Evolutionary conservation across 2,797 vertebrate species (phyloP), one percentile per base, ranked within the genome.

Genomic region (Siniperca scherzeri): DNA sequence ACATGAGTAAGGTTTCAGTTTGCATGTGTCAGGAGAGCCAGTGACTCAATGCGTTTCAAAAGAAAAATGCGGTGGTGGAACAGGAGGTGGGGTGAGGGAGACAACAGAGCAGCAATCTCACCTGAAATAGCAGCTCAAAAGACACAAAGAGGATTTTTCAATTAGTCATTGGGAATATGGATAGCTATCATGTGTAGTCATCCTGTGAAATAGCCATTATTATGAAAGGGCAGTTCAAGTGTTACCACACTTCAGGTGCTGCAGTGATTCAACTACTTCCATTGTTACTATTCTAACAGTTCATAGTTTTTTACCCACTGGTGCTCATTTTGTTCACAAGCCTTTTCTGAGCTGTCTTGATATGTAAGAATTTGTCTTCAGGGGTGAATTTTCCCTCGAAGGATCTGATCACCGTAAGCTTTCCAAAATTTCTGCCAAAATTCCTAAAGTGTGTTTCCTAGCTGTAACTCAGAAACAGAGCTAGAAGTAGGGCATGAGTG

Each of bases 401-500:
- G 76, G 71, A 84, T 86, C 75, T 55, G 81, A 87, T 86, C 61
- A 38, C 74, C 9, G 53, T 78, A 53, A 84, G 80, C 86, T 79
- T 88, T 92, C 85, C 92, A 91, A 90, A 82, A 83, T 25, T 48
- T 70, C 44, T 66, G 84, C 86, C 88, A 91, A 90, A 86, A 90
- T 86, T 90, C 88, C 77, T 85, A 27, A 82, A 77, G 80, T 78
- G 78, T 74, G 83, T 90, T 91, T 88, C 77, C 81, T 77, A 74
- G 70, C 79, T 77, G 82, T 87, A 88, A 93, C 78, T 91, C 87
- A 91, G 81, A 88, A 40, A 52, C 64, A 22, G 52, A 88, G 87
- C 83, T 68, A 73, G 70, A 91, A 92, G 90, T 92, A 94, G 84
- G 88, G 76, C 86, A 90, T 21, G 78, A 87, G 82, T 90, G 89